Base-by-base conservation (phyloP, 2,797 vertebrate genomes). In the Trematocara caparti region DNA sequence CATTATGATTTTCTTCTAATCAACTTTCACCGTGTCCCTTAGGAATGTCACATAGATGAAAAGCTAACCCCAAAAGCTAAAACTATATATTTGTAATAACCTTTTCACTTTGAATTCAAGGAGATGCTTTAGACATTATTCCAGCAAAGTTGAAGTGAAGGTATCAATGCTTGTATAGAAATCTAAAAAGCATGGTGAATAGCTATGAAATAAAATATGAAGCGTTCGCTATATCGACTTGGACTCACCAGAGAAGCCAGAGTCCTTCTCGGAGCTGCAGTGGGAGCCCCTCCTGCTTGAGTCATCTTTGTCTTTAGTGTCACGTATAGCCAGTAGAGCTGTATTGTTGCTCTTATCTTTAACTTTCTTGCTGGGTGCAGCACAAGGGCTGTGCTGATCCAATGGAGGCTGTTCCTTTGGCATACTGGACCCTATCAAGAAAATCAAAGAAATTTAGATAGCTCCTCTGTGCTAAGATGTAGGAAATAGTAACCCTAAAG, bases 191-290 rank as follows among this genome's bases (percentile, higher is more conserved):
- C 62, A 66, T 40, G 12, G 36, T 21, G 13, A 66, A 6, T 40
- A 40, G 12, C 64, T 6, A 10, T 11, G 21, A 11, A 69, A 30
- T 45, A 30, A 45, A 69, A 27, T 27, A 45, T 30, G 21, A 59
- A 59, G 17, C 13, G 5, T 38, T 27, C 5, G 19, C 6, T 3
- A 24, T 24, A 27, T 51, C 57, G n/a, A 71, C 38, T 66, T 79
- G 1, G 69, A 81, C 90, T 92, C 78, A 96, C 96, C 96, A 40
- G 96, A 96, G 83, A 90, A 96, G 12, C 96, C 96, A 0, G 96
- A 96, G 84, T 96, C 96, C 81, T 96, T 96, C 49, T 96, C 95
- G 12, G 95, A 96, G 53, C 92, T 93, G 90, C 92, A 95, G 81
- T 73, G 78, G 1, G 90, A 95, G 57, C 73, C 85, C 12, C 66